Percentiles rank a stretch among this genome's conserved stretches.
phyloP scores from a whole-genome alignment of 1,140 invertebrate species.

The Phocides pigmalion region DNA sequence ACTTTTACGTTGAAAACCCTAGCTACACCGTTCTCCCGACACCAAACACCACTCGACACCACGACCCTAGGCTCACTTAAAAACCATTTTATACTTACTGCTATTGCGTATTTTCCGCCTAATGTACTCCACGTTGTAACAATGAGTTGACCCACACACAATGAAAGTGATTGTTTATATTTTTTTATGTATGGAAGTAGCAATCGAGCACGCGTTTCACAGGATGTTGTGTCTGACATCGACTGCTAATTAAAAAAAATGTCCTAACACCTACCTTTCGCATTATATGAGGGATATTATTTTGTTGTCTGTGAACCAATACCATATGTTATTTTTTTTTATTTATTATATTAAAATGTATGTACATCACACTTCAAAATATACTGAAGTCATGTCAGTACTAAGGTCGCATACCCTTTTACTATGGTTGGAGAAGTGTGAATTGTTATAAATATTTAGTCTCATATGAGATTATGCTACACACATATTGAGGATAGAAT shows the following conservation, averaged over 20 bases:
- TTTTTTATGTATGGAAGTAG: not conserved
- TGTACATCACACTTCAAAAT: too few species aligned
- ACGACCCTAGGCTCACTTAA: constrained; percentile 1
- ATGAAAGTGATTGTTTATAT: constrained; percentile 15
- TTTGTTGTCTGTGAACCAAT: too few species aligned
- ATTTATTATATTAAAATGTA: too few species aligned
- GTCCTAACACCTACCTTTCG: not conserved
- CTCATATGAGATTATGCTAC: constrained; percentile 34
- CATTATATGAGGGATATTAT: too few species aligned
- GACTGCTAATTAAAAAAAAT: not conserved
- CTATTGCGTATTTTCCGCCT: constrained; percentile 33
- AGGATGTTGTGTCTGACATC: not conserved
- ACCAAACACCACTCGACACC: constrained; percentile 3
- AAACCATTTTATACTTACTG: constrained; percentile 24
- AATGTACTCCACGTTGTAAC: constrained; percentile 34
- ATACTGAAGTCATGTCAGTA: too few species aligned
- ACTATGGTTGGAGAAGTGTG: too few species aligned
- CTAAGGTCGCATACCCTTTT: too few species aligned
- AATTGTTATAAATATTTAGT: too few species aligned
- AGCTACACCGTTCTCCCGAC: constrained; percentile 14
- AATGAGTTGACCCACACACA: constrained; percentile 56
- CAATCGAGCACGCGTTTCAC: not conserved
- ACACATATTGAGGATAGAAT: constrained; percentile 35
- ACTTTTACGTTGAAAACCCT: constrained; percentile 1
- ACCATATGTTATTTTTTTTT: too few species aligned